Percentiles rank a stretch among this genome's conserved stretches.
phyloP scores from a whole-genome alignment of 2,113 vertebrate genomes.

The Pomatorhinus ruficollis region DNA sequence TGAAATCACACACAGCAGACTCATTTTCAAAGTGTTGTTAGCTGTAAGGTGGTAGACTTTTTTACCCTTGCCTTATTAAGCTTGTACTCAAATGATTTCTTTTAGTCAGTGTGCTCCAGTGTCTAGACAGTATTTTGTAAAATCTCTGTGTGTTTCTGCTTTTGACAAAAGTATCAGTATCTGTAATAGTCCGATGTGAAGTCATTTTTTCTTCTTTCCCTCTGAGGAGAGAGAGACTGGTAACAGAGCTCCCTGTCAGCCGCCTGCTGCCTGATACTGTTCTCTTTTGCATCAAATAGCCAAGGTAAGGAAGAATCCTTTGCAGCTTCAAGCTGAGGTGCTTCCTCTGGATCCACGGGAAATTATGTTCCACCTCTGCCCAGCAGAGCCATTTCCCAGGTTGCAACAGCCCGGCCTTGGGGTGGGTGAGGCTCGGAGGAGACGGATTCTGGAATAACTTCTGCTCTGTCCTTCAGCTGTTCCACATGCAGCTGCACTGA shows the following conservation, averaged over 20 bases:
- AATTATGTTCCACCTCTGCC: background rate
- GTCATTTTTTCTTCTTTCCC: background rate
- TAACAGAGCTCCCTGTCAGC: background rate
- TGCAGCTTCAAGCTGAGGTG: background rate
- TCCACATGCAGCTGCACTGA: background rate
- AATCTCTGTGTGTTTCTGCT: conserved; percentile 27
- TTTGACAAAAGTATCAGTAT: conserved; percentile 14
- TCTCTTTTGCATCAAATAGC: background rate
- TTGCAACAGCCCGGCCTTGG: accelerated
- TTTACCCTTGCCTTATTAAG: conserved; percentile 52
- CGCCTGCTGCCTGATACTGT: background rate
- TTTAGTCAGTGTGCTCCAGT: background rate
- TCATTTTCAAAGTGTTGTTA: conserved; percentile 46
- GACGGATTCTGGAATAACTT: background rate
- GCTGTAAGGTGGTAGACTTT: conserved; percentile 16
- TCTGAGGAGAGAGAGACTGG: background rate
- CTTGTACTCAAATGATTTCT: background rate
- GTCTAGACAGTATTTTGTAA: conserved; percentile 43
- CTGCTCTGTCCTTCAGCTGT: background rate
- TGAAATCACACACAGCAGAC: conserved; percentile 36
- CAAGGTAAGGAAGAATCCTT: background rate
- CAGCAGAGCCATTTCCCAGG: background rate
- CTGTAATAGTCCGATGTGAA: background rate
- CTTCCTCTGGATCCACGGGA: background rate
- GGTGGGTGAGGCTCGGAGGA: background rate